These are phyloP conservation scores for Drosophila parthenogenetica DNA, from an alignment of 2,888 invertebrate genomes.

Conservation along the genomic window DNA sequence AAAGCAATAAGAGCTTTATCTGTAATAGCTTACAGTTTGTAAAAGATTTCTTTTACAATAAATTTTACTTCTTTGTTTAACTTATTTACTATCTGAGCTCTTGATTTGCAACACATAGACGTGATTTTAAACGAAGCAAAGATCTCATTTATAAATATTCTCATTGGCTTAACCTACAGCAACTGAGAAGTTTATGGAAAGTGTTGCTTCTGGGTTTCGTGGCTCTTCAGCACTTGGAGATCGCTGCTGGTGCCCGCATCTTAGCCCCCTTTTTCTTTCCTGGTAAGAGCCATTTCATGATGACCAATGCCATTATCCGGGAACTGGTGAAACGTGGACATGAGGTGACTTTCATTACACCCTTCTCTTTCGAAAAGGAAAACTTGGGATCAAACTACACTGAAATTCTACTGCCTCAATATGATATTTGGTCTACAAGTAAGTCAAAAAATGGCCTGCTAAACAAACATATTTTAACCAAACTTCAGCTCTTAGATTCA, in stretches of 20 bases:
- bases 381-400: conserved; percentile 70
- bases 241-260: conserved; percentile 77
- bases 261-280: conserved; percentile 84
- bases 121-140: too few relatives aligned
- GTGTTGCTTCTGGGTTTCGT: conserved; percentile 38
- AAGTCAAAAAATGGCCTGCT: neutral
- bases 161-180: conserved; percentile 25
- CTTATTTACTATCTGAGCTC: too few relatives aligned
- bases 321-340: conserved; percentile 85
- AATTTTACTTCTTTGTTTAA: too few relatives aligned
- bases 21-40: too few relatives aligned
- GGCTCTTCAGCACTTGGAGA: conserved; percentile 48
- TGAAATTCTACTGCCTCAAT: conserved; percentile 68
- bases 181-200: conserved; percentile 7
- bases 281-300: conserved; percentile 85
- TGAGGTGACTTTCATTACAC: conserved; percentile 78
- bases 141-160: neutral
- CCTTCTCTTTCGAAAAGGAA: conserved; percentile 64
- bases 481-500: conserved; percentile 50
- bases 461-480: too few relatives aligned
- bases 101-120: too few relatives aligned
- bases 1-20: too few relatives aligned
- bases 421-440: conserved; percentile 70
- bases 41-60: too few relatives aligned
- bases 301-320: conserved; percentile 83